These are phyloP conservation scores for Helicoverpa assulta DNA, from an alignment of 2,888 invertebrate species.

Conservation along the genomic window DNA sequence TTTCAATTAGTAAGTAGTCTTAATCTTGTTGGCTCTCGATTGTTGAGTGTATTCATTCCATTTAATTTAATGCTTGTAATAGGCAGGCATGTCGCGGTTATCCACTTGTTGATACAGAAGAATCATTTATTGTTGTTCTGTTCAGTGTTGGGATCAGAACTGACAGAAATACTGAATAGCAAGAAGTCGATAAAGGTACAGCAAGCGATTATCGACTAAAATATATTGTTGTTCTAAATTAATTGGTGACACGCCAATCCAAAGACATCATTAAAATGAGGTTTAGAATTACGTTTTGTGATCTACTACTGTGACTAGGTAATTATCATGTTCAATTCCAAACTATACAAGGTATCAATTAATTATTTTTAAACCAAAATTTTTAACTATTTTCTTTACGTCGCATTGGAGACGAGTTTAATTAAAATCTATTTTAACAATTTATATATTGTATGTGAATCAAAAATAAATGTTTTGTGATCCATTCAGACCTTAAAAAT, in stretches of 20 bases:
- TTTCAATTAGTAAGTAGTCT: conserved; percentile 47
- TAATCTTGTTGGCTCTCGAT: conserved; percentile 35
- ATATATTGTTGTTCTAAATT: conserved; percentile 35
- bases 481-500: conserved; percentile 48
- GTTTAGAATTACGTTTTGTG: conserved; percentile 52
- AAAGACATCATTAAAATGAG: conserved; percentile 55
- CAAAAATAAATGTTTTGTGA: conserved; percentile 52
- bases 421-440: conserved; percentile 35
- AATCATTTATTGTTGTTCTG: conserved; percentile 15
- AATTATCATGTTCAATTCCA: conserved; percentile 48
- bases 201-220: conserved; percentile 27
- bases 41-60: conserved; percentile 58
- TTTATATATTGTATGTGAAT: conserved; percentile 24
- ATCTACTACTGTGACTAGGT: conserved; percentile 32
- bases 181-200: conserved; percentile 23
- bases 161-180: conserved; percentile 20
- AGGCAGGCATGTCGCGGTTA: conserved; percentile 6
- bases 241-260: conserved; percentile 49
- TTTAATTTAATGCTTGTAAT: conserved; percentile 46
- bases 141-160: neutral
- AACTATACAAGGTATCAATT: conserved; percentile 48
- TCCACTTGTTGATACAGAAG: conserved; percentile 14
- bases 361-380: conserved; percentile 49
- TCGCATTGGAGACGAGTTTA: conserved; percentile 43
- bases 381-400: conserved; percentile 42